These are phyloP conservation scores for Wasmannia auropunctata DNA, from an alignment of 1,140 invertebrate genomes.

Conservation along the genomic window DNA sequence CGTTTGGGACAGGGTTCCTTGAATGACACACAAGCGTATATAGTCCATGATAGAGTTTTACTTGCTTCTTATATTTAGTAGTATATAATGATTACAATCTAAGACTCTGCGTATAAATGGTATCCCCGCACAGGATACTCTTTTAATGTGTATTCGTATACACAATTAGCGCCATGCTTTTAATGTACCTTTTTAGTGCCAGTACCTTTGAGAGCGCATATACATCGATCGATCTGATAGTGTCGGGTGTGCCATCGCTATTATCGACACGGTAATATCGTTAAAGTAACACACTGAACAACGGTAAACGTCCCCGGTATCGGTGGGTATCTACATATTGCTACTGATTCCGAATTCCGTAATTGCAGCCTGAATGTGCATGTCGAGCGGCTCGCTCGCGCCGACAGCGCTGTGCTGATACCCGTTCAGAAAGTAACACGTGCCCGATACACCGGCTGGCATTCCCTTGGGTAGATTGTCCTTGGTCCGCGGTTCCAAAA, in stretches of 20 bases:
- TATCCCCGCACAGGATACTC: conserved; percentile 60
- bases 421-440: conserved; percentile 94
- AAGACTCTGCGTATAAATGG: conserved; percentile 78
- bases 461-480: conserved; percentile 94
- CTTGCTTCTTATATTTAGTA: conserved; percentile 69
- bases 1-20: neutral
- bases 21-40: conserved; percentile 28
- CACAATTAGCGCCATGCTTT: conserved; percentile 67
- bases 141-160: conserved; percentile 57
- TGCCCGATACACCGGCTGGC: conserved; percentile 91
- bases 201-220: conserved; percentile 59
- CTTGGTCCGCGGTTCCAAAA: conserved; percentile 90
- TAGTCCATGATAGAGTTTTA: conserved; percentile 61
- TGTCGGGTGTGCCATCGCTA: conserved; percentile 61
- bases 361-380: conserved; percentile 88
- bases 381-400: conserved; percentile 86
- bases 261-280: conserved; percentile 70
- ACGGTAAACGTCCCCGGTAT: conserved; percentile 32
- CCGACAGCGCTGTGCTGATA: conserved; percentile 91
- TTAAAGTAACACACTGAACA: conserved; percentile 68
- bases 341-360: conserved; percentile 79
- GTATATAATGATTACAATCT: conserved; percentile 74
- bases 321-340: conserved; percentile 76
- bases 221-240: conserved; percentile 45
- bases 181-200: conserved; percentile 58